These are phyloP conservation scores for Callithrix jacchus DNA, from an alignment of 2,113 vertebrate species.

Conservation along the genomic window DNA sequence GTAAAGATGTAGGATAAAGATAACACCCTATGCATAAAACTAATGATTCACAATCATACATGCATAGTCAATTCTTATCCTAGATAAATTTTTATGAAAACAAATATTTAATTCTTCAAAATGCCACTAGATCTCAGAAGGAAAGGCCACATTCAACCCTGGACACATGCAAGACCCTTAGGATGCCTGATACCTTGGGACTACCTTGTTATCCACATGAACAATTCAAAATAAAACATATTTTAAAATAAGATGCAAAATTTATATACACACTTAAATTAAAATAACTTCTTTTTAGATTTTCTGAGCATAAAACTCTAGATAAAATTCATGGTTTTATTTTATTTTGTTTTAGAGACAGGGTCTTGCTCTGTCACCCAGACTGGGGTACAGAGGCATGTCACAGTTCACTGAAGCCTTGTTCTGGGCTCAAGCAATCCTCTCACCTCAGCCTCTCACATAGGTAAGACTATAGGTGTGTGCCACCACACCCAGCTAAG, in stretches of 20 bases:
- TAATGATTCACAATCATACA: background rate
- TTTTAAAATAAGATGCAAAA: background rate
- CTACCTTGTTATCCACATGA: background rate
- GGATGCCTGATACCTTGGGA: background rate
- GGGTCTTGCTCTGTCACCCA: too few relatives aligned
- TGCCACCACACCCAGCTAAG: too few relatives aligned
- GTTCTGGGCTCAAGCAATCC: too few relatives aligned
- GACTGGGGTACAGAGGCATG: too few relatives aligned
- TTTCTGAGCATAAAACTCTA: background rate
- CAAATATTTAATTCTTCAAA: background rate
- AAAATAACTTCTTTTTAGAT: background rate
- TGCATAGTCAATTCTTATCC: background rate
- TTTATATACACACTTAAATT: background rate
- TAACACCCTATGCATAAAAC: background rate
- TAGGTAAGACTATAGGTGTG: too few relatives aligned
- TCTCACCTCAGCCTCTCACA: too few relatives aligned
- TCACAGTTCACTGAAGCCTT: too few relatives aligned
- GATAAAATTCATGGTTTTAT: background rate
- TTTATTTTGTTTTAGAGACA: background rate
- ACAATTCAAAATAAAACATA: background rate
- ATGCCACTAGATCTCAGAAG: background rate
- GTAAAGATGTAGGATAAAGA: background rate
- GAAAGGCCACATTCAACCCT: background rate
- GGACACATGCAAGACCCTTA: background rate
- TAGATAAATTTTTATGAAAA: background rate